Percentiles rank a stretch among this genome's conserved stretches.
phyloP scores from a whole-genome alignment of 2,888 invertebrate genomes.

The Steromphala cineraria region DNA sequence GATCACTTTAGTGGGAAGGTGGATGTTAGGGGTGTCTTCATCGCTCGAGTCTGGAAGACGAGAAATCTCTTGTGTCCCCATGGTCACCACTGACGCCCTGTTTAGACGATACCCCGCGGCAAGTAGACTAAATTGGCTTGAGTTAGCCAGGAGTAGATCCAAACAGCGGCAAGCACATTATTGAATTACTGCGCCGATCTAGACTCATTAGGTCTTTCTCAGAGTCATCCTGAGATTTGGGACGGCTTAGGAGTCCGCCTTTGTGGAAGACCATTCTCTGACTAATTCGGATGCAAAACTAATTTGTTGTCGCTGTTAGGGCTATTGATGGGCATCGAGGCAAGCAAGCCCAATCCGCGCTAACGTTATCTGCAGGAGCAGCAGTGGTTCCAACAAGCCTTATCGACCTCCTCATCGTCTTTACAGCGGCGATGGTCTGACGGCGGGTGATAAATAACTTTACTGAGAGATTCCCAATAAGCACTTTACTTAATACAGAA shows the following conservation, averaged over 20 bases:
- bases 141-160: not conserved
- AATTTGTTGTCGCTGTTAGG: slow-evolving; percentile 33
- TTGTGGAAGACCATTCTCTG: slow-evolving; percentile 22
- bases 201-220: not conserved
- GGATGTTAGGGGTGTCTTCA: not conserved
- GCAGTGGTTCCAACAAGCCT: not conserved
- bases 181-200: slow-evolving; percentile 12
- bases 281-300: slow-evolving; percentile 37
- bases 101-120: slow-evolving; percentile 11
- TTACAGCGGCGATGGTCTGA: not conserved
- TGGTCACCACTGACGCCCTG: not conserved
- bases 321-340: slow-evolving; percentile 33
- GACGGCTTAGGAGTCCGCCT: not conserved
- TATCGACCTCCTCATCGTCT: not conserved
- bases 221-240: slow-evolving; percentile 3
- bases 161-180: slow-evolving; percentile 1
- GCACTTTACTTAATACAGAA: slow-evolving; percentile 36
- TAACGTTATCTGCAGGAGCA: not conserved
- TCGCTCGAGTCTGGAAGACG: not conserved
- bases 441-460: slow-evolving; percentile 34
- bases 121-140: slow-evolving; percentile 9
- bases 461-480: slow-evolving; percentile 32
- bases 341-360: slow-evolving; percentile 10
- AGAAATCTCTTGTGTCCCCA: not conserved
- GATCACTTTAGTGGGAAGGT: not conserved